Evolutionary conservation across 2,888 invertebrate species (phyloP), one percentile per base, ranked within the genome.

Genomic region (Apamea monoglypha): DNA sequence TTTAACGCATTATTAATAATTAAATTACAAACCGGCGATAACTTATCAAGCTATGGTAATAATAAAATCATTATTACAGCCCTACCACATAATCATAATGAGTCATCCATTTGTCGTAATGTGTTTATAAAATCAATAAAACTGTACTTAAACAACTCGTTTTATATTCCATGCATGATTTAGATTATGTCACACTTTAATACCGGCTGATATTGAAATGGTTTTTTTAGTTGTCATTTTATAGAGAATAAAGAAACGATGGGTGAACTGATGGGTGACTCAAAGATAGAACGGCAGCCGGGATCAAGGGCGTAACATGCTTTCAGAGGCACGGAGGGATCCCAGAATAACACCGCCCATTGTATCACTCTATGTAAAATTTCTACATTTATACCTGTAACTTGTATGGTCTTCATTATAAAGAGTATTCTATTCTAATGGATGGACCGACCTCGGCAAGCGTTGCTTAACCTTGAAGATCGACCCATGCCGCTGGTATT

Each of bases 51-150:
- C 12, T 1, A 16, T 50, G 53, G 29, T 75, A 73, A 50, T 63
- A 74, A 76, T 36, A 66, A 40, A 32, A 53, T 61, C 32, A 82
- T 63, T 68, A 59, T 40, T 36, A 32, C 29, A 53, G 50, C 40
- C 61, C 32, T 21, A 53, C 40, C 68, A 68, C 63, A 72, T 77
- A 73, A 74, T 73, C 29, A 18, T 53, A 87, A 87, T 80, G 80
- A 84, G 12, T 85, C 75, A 76, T 36, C 1, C 12, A 32, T 74
- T 47, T 56, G 40, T 53, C 16, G 32, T 86, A 73, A 75, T 78
- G 72, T 67, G 59, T 73, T 84, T 47, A 67, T 73, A 25, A 74
- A 75, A 78, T 76, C 68, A 87, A 84, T 84, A 53, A 87, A 76
- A 84, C 29, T 36, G 32, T 50, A 59, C 29, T 61, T 50, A 16